phyloP scores from a whole-genome alignment of 2,113 vertebrate genomes.

The Nesogale talazaci region DNA sequence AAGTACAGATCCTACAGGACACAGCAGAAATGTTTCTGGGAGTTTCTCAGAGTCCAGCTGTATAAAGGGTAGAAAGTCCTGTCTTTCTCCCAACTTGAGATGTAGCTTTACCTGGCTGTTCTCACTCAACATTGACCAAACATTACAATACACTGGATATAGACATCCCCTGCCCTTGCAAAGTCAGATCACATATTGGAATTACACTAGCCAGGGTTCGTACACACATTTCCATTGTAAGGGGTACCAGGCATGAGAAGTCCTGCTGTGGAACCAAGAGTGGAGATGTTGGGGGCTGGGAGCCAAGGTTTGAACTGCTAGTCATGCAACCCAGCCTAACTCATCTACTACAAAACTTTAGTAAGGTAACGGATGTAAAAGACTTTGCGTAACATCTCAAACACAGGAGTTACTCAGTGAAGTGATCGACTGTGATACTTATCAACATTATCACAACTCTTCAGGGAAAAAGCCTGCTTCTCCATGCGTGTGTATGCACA shows the following conservation, averaged over 20 bases:
- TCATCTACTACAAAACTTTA: neutral
- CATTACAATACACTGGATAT: neutral
- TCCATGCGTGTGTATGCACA: too few relatives aligned
- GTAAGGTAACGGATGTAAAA: accelerated
- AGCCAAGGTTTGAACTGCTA: neutral
- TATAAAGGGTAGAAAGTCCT: too few relatives aligned
- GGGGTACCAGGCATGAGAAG: neutral
- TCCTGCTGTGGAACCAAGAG: neutral
- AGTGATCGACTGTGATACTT: accelerated
- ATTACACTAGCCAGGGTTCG: neutral
- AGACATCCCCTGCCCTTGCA: too few relatives aligned
- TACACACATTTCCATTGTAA: neutral
- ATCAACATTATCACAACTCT: neutral
- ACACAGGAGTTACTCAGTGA: accelerated
- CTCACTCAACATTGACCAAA: neutral
- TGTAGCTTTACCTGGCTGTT: neutral
- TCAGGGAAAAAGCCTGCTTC: neutral
- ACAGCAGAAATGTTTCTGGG: too few relatives aligned
- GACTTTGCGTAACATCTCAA: accelerated
- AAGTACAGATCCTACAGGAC: too few relatives aligned
- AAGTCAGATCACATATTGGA: neutral
- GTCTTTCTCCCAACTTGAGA: too few relatives aligned
- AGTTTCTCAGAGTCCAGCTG: too few relatives aligned
- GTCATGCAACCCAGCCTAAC: too few relatives aligned
- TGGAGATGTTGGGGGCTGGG: accelerated